Conservation (phyloP, 2,797 vertebrate species). For the Macropodus opercularis region DNA sequence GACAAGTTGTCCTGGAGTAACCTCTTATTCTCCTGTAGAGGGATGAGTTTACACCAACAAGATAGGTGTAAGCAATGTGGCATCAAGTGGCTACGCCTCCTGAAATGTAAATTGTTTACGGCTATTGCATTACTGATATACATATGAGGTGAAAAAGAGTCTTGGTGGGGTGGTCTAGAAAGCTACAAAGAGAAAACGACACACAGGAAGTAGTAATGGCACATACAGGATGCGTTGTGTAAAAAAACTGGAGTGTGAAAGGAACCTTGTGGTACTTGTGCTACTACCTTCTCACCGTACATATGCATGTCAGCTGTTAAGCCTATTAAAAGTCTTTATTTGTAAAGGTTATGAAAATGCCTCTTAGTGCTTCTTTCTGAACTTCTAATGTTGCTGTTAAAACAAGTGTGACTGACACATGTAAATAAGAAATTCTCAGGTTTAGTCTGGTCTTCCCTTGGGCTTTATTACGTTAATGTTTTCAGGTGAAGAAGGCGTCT, state of each 20-base stretch:
- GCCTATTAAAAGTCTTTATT: constrained; percentile 65
- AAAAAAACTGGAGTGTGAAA: constrained; percentile 23
- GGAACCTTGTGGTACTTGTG: constrained; percentile 35
- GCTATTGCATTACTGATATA: constrained; percentile 43
- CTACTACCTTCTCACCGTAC: no score
- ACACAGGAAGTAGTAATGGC: constrained; percentile 60
- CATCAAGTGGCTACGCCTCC: constrained; percentile 27
- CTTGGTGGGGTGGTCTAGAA: constrained; percentile 1
- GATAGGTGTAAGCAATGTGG: constrained; percentile 54
- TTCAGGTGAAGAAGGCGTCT: not conserved
- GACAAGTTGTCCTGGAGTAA: constrained; percentile 53
- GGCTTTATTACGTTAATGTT: constrained; percentile 35
- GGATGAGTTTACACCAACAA: constrained; percentile 35
- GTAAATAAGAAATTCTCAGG: not conserved
- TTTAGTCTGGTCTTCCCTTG: not conserved
- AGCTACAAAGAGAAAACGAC: constrained; percentile 2
- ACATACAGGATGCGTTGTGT: constrained; percentile 58
- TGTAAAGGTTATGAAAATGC: constrained; percentile 26
- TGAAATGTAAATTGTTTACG: constrained; percentile 53
- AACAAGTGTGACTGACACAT: not conserved
- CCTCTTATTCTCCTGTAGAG: constrained; percentile 13
- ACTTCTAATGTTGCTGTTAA: constrained; percentile 1
- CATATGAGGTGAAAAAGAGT: not conserved
- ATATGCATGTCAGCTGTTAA: constrained; percentile 56
- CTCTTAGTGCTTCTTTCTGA: constrained; percentile 48